These are phyloP conservation scores for Collichthys lucidus DNA, from an alignment of 2,113 vertebrate genomes.

Conservation along the genomic window DNA sequence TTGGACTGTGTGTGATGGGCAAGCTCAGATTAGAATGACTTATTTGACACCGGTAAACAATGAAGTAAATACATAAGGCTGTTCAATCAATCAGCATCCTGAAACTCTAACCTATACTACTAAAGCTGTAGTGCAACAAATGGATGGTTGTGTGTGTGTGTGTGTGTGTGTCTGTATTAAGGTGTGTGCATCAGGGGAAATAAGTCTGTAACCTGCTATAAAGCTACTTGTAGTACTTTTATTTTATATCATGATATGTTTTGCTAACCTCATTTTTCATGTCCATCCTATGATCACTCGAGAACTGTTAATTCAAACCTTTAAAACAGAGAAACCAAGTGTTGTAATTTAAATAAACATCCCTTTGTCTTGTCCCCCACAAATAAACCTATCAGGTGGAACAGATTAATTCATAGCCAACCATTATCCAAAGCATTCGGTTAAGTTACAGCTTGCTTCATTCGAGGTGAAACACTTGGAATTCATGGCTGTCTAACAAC, in stretches of 20 bases:
- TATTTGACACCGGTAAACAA: constrained; percentile 74
- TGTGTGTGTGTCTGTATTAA: constrained; percentile 12
- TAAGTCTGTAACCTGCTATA: background rate
- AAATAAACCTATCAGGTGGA: constrained; percentile 20
- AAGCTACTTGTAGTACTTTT: background rate
- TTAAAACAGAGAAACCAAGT: background rate
- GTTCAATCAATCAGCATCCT: constrained; percentile 65
- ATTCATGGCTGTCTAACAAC: constrained; percentile 12
- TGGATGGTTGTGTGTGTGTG: background rate
- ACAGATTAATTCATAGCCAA: constrained; percentile 6
- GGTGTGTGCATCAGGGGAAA: background rate
- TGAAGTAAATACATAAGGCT: constrained; percentile 62
- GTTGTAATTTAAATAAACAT: background rate
- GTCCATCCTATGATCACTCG: background rate
- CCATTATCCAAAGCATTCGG: constrained; percentile 25
- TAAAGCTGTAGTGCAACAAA: constrained; percentile 34
- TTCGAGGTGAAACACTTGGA: background rate
- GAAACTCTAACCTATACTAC: constrained; percentile 37
- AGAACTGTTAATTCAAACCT: background rate
- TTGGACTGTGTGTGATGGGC: constrained; percentile 57
- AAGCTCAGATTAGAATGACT: constrained; percentile 70
- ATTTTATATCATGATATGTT: too few species aligned
- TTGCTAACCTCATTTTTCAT: background rate
- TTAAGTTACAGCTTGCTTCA: constrained; percentile 8
- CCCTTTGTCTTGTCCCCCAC: background rate